Evolutionary conservation across 2,113 vertebrate species (phyloP).

Genomic region (Takifugu flavidus): DNA sequence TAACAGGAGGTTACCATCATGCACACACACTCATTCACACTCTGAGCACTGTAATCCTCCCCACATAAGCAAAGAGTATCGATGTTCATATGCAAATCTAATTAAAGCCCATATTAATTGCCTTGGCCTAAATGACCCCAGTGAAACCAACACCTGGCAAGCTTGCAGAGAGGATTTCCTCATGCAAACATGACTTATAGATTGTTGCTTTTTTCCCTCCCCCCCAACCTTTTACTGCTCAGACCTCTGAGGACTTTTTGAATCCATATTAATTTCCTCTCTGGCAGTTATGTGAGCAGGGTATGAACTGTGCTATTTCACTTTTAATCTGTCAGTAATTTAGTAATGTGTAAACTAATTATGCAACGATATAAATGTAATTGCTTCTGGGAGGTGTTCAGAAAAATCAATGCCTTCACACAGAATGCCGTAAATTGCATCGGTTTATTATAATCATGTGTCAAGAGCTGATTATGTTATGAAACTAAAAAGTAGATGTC

Average conservation of each 20-base stretch:
- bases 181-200: constrained; percentile 89
- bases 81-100: constrained; percentile 74
- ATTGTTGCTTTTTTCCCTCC: constrained; percentile 79
- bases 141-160: constrained; percentile 79
- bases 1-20: background rate
- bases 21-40: constrained; percentile 20
- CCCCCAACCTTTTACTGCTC: constrained; percentile 81
- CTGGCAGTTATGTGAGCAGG: constrained; percentile 92
- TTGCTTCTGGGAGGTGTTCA: constrained; percentile 91
- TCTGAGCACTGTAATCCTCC: constrained; percentile 30
- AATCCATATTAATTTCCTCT: constrained; percentile 99
- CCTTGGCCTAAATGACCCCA: constrained; percentile 52
- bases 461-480: constrained; percentile 85
- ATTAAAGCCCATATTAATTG: constrained; percentile 75
- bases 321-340: constrained; percentile 99
- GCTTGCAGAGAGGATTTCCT: constrained; percentile 86
- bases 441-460: constrained; percentile 84
- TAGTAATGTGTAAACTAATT: constrained; percentile 99
- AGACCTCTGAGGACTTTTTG: constrained; percentile 93
- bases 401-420: constrained; percentile 95
- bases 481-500: constrained; percentile 82
- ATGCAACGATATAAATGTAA: constrained; percentile 98
- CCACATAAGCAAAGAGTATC: constrained; percentile 25
- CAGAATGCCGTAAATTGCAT: constrained; percentile 86
- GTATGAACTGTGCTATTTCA: constrained; percentile 98